Evolutionary conservation across 2,888 invertebrate species (phyloP).

Genomic region (Drosophila anceps): DNA sequence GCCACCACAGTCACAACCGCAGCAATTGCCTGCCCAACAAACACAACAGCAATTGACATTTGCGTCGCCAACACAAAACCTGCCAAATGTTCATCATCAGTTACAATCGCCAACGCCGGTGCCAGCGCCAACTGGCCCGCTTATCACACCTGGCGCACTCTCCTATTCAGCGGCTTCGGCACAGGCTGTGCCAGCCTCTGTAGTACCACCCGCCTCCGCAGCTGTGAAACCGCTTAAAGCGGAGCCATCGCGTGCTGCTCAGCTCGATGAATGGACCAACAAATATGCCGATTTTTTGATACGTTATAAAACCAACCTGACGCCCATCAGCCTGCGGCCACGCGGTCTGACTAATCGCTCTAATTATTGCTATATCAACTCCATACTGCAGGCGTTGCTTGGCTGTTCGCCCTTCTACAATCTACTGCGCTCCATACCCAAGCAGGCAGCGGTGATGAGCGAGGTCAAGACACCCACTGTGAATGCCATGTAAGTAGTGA

Average conservation of each 20-base stretch:
- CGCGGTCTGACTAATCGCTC: conserved; percentile 96
- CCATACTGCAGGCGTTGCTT: conserved; percentile 96
- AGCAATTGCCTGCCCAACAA: conserved; percentile 8
- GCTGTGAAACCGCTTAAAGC: conserved; percentile 63
- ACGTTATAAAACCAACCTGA: conserved; percentile 91
- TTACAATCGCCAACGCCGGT: conserved; percentile 68
- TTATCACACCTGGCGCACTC: conserved; percentile 82
- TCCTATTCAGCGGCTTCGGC: conserved; percentile 85
- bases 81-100: conserved; percentile 65
- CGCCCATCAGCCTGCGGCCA: conserved; percentile 92
- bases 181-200: conserved; percentile 78
- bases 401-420: conserved; percentile 98
- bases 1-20: conserved; percentile 20
- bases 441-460: conserved; percentile 87
- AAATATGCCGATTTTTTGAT: conserved; percentile 90
- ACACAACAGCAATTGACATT: conserved; percentile 34
- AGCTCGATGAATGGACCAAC: conserved; percentile 83
- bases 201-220: conserved; percentile 40
- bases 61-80: conserved; percentile 22
- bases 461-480: conserved; percentile 93
- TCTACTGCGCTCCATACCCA: conserved; percentile 92
- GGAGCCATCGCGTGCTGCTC: conserved; percentile 57
- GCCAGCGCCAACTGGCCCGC: conserved; percentile 67
- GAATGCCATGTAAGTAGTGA: conserved; percentile 91
- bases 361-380: conserved; percentile 98